Evolutionary conservation across 2,888 invertebrate genomes (phyloP).

Genomic region (Apamea sordens): DNA sequence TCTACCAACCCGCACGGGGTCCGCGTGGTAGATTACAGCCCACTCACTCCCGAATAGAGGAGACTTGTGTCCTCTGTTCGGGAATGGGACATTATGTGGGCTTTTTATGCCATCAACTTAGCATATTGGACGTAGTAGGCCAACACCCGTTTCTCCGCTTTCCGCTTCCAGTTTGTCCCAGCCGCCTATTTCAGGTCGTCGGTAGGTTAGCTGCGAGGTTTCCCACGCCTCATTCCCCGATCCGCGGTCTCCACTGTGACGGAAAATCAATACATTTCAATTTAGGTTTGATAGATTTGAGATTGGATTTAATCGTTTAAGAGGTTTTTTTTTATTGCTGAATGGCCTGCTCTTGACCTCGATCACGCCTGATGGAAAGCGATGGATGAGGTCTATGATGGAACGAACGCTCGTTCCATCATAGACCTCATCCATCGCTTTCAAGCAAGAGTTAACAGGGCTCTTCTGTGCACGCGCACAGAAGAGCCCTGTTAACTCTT

Average conservation of each 20-base stretch:
- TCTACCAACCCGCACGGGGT: neutral
- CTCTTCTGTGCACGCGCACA: too few species aligned
- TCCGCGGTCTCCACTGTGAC: slow-evolving; percentile 13
- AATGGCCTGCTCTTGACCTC: neutral
- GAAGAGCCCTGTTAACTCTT: neutral
- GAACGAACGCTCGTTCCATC: too few species aligned
- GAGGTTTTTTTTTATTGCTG: neutral
- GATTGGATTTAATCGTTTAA: slow-evolving; percentile 40
- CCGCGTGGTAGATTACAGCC: too few species aligned
- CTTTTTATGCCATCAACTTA: neutral
- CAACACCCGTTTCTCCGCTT: neutral
- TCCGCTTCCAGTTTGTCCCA: neutral
- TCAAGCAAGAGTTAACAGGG: too few species aligned
- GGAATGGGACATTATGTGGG: neutral
- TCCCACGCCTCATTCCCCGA: slow-evolving; percentile 45
- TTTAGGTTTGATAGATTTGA: slow-evolving; percentile 23
- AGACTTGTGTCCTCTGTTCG: neutral
- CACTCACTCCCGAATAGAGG: neutral
- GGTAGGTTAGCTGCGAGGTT: slow-evolving; percentile 21
- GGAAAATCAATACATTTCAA: slow-evolving; percentile 49
- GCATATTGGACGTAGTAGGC: neutral
- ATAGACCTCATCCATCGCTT: too few species aligned
- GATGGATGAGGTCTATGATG: neutral
- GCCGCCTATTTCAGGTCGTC: neutral
- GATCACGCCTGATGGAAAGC: neutral